Base-by-base conservation (phyloP, 1,140 invertebrate genomes). In the Megathymus violae region DNA sequence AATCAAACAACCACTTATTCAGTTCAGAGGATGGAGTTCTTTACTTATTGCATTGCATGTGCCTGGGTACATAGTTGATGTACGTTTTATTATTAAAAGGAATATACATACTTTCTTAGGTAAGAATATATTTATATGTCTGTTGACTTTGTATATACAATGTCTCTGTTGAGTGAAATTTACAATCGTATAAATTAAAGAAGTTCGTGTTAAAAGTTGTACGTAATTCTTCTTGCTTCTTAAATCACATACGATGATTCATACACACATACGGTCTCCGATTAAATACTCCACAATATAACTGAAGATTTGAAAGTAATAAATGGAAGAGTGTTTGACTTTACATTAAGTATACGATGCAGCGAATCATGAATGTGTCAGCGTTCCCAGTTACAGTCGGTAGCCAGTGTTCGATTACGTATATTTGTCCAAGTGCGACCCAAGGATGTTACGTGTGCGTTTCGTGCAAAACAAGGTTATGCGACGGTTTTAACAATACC, bases 371-470 rank as follows among this genome's bases (percentile, higher is more conserved):
- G 22, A 25, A 19, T 58, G 52, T 40, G 52, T 58, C 52, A 58
- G 52, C 40, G 52, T 34, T n/a, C 11, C 17, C 41, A 59, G 22
- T 19, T 27, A 31, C 13, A 31, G 41, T 58, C 44, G 43, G 54
- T 16, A 46, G 34, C 10, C 7, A n/a, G 19, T 47, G 22, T 56
- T 64, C 43, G 51, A 34, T 54, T 54, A 54, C 16, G 50, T 36
- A 38, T 63, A 56, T 63, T 63, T 63, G 50, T 38, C 50, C 61
- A 63, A 63, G 61, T 63, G 61, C 34, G 41, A 46, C 40, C 61
- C 61, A 63, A 63, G 61, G 61, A 56, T 63, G 43, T 62, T 52
- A 38, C 31, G 27, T 47, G 14, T 54, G 34, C 47, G 50, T 56
- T 13, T 41, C 16, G 11, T 31, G 41, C 34, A 46, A 41, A 38